Conservation (phyloP, 2,113 vertebrate genomes). For the Nycticebus coucang region DNA sequence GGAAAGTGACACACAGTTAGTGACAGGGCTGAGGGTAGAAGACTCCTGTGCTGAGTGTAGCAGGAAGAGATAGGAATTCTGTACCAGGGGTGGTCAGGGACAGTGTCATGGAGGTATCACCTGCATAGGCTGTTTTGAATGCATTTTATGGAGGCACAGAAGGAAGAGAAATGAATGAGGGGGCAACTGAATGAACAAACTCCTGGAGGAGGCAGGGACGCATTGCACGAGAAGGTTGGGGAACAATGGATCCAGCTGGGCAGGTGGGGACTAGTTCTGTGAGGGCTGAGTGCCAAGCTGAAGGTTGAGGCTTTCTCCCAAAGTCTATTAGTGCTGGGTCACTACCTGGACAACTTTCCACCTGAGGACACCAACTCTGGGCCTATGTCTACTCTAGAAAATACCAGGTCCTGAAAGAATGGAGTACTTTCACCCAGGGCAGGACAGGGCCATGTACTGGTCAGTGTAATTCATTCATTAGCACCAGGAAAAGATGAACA, state of each 20-base stretch:
- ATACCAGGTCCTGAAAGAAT: neutral
- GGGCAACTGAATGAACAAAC: neutral
- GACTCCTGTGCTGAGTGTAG: neutral
- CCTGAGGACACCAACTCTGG: neutral
- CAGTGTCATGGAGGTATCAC: neutral
- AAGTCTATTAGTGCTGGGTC: neutral
- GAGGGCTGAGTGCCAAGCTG: neutral
- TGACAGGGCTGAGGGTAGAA: neutral
- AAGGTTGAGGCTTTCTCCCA: neutral
- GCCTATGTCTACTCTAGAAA: neutral
- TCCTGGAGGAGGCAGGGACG: neutral
- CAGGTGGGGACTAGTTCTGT: neutral
- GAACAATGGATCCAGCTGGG: neutral
- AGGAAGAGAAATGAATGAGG: neutral
- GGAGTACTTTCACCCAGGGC: neutral
- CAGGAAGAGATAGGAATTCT: neutral
- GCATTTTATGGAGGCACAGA: neutral
- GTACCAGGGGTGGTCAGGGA: neutral
- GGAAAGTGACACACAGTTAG: neutral
- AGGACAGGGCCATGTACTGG: slow-evolving; percentile 41
- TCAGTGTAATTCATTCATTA: slow-evolving; percentile 58
- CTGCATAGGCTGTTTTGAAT: neutral
- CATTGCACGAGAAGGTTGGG: fast-evolving
- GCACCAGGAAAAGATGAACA: slow-evolving; percentile 36
- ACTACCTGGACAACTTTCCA: neutral